These are phyloP conservation scores for Lasioglossum malachurum DNA, from an alignment of 2,888 invertebrate species.

Conservation along the genomic window DNA sequence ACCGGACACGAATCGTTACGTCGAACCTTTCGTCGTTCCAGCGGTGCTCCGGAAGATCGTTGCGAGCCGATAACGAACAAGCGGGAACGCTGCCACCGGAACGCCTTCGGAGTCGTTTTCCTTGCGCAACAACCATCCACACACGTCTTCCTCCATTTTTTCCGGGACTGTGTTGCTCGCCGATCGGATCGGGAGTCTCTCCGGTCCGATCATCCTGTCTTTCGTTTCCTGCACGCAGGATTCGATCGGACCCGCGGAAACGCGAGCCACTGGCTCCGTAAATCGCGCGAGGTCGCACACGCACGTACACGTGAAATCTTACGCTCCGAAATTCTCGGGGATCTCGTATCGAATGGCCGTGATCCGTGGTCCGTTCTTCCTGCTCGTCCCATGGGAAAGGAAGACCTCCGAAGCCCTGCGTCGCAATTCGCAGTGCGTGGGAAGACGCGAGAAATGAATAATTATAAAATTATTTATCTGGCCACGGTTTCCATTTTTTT, in stretches of 20 bases:
- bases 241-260: not conserved
- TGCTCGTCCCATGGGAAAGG: conserved; percentile 33
- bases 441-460: conserved; percentile 60
- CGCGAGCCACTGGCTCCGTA: not conserved
- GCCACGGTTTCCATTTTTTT: not conserved
- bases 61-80: conserved; percentile 68
- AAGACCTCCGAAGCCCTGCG: not conserved
- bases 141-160: conserved; percentile 33
- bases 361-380: conserved; percentile 46
- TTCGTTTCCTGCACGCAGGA: not conserved
- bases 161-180: conserved; percentile 23
- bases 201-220: not conserved
- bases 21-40: conserved; percentile 76
- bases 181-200: not conserved
- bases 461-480: not conserved
- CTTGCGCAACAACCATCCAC: conserved; percentile 68
- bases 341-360: conserved; percentile 1
- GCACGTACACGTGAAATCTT: not conserved
- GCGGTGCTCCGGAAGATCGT: conserved; percentile 69
- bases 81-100: conserved; percentile 69
- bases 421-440: conserved; percentile 66
- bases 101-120: conserved; percentile 74
- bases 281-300: not conserved
- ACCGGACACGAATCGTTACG: conserved; percentile 80
- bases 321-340: not conserved